Base-by-base conservation (phyloP, 2,888 invertebrate species). In the Rhamphomyia laevipes region DNA sequence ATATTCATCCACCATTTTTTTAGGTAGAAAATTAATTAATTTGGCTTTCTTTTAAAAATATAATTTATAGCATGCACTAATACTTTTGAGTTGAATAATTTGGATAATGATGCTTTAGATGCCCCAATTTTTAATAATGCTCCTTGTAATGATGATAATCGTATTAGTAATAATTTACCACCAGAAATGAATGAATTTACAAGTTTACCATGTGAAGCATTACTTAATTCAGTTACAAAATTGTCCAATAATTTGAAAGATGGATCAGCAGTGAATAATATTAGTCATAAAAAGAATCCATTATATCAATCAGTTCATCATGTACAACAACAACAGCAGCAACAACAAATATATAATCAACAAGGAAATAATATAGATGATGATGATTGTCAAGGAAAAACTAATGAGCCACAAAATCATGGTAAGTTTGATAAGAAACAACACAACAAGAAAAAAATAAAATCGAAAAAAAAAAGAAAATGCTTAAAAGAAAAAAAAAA, bases 271-370 rank as follows among this genome's bases (percentile, higher is more conserved):
- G 45, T 48, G 30, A 67, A 66, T 2, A 72, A 75, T 52, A 85
- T 84, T 67, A 83, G 81, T 60, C 80, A 86, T 63, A 77, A 82
- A 48, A 84, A 27, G 23, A 27, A 80, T 60, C 85, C 85, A 1
- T 76, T 80, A 35, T 86, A 86, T 63, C 85, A 85, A 61, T 84
- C 84, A 53, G 86, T 84, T 13, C 81, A n/a, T n/a, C n/a, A 84
- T 61, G 75, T 84, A 3, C 77, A 74, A 52, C 17, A 37, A 7
- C 33, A 35, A 35, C n/a, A 3, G 5, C 33, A 35, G 73, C 74
- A 46, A 67, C 21, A n/a, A 47, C 42, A 21, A 33, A 16, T 33
- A 42, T 58, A 4, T 76, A 40, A 38, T 15, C 16, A 38, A 12
- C 17, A 17, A 17, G 38, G 77, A 49, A 74, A 75, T 27, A 52